These are phyloP conservation scores for Entelurus aequoreus DNA, from an alignment of 2,113 vertebrate genomes.

Conservation along the genomic window DNA sequence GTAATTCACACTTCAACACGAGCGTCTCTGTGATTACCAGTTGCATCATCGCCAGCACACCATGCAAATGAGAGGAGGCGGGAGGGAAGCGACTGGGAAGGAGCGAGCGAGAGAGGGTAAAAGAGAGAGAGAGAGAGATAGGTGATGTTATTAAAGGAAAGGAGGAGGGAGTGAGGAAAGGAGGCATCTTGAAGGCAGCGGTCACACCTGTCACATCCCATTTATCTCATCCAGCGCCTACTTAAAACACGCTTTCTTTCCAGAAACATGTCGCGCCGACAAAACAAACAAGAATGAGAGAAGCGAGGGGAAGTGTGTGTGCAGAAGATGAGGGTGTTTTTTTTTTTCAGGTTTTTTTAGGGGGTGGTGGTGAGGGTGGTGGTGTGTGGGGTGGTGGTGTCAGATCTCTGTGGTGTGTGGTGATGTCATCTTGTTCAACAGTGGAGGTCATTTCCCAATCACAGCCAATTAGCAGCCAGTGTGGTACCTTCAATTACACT, in stretches of 20 bases:
- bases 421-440: slow-evolving; percentile 64
- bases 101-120: slow-evolving; percentile 10
- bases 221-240: slow-evolving; percentile 79
- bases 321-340: too few species aligned
- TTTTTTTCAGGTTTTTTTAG: neutral
- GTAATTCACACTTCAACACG: slow-evolving; percentile 47
- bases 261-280: slow-evolving; percentile 65
- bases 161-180: slow-evolving; percentile 47
- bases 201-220: slow-evolving; percentile 82
- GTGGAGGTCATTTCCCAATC: slow-evolving; percentile 68
- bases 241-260: slow-evolving; percentile 73
- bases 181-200: slow-evolving; percentile 74
- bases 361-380: neutral
- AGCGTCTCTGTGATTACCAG: slow-evolving; percentile 46
- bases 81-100: slow-evolving; percentile 20
- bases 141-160: slow-evolving; percentile 49
- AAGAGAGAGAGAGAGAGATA: slow-evolving; percentile 14
- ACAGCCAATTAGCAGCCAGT: slow-evolving; percentile 54
- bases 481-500: slow-evolving; percentile 33
- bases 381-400: slow-evolving; percentile 12
- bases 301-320: neutral
- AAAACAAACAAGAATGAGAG: slow-evolving; percentile 58
- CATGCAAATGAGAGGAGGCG: slow-evolving; percentile 36
- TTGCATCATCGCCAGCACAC: slow-evolving; percentile 43
- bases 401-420: slow-evolving; percentile 39